Base-by-base conservation (phyloP, 2,797 vertebrate genomes). In the Alectoris magna region DNA sequence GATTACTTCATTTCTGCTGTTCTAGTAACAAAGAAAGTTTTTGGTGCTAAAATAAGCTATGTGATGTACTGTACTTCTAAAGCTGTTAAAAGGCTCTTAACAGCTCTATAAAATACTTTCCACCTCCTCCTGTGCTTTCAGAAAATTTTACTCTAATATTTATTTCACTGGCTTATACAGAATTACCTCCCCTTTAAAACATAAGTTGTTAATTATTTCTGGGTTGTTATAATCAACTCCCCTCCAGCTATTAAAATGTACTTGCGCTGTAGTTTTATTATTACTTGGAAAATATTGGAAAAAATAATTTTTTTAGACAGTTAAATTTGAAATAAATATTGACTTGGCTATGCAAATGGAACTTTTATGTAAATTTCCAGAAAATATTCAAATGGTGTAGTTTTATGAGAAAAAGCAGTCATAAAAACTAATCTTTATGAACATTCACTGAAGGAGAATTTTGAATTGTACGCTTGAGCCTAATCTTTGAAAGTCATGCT, bases 51-150 rank as follows among this genome's bases (percentile, higher is more conserved):
- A 97, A 95, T 90, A 95, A 95, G 91, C n/a, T 2, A 36, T 88
- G 84, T 97, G 93, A 97, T 95, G 93, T 95, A 96, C 85, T 90
- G 69, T 91, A 85, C 86, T 96, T 96, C 90, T 87, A 94, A 96
- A 96, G 91, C 94, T 95, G 94, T 97, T 97, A 97, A 97, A 97
- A 97, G 95, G 93, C 93, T 96, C 95, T 97, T 97, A 97, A 97
- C 95, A 95, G 95, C 93, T 95, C 93, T 87, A 96, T 97, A 97
- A 97, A 97, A 96, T 97, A 96, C 93, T 95, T 94, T 92, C 84
- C 4, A 1, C 96, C 95, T 95, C 96, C 96, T 96, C 89, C 91
- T 92, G 93, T 92, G 93, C 90, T 94, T 96, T 95, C 91, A 93
- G 93, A 94, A 95, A 92, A 84, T 95, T 96, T 96, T 96, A 93